Evolutionary conservation across 1,140 invertebrate species (phyloP), one percentile per base, ranked within the genome.

Genomic region (Halesus radiatus): DNA sequence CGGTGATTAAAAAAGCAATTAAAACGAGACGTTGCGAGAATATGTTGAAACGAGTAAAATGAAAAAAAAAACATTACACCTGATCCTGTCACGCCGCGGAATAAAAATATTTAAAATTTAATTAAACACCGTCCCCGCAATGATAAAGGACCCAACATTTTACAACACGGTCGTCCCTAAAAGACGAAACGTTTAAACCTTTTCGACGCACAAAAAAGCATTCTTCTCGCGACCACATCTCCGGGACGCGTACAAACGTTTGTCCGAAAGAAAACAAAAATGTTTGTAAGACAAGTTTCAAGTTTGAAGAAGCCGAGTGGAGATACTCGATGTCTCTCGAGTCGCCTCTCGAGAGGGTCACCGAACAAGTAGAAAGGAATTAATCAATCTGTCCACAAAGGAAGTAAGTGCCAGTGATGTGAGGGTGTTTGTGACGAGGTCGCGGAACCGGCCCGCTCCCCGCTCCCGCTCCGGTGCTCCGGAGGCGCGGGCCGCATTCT

Each of bases 401-500:
- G 29, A 66, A 15, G 3, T 5, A 13, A 16, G 29, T 32, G 10
- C 22, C 16, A 22, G 29, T 26, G n/a, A n/a, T 29, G 22, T n/a
- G 15, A 15, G 23, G 22, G 62, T 26, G 23, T 18, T 66, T 37
- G 23, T 66, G 15, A 3, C 29, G 62, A 32, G 22, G 29, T n/a
- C n/a, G 62, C 26, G 5, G n/a, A n/a, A n/a, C n/a, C n/a, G n/a
- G n/a, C n/a, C n/a, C n/a, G n/a, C n/a, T n/a, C n/a, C n/a, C n/a
- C n/a, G n/a, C n/a, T n/a, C n/a, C n/a, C n/a, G n/a, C n/a, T n/a
- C 62, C 22, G 26, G 26, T 29, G 16, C 16, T 32, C 62, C 62
- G 15, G 23, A n/a, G 22, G 62, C 22, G 32, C 20, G 54, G 23
- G 68, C 81, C 53, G 66, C 81, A 83, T 83, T 83, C 81, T 83